These are phyloP conservation scores for Drosophila kokeensis DNA, from an alignment of 2,888 invertebrate species.

Conservation along the genomic window DNA sequence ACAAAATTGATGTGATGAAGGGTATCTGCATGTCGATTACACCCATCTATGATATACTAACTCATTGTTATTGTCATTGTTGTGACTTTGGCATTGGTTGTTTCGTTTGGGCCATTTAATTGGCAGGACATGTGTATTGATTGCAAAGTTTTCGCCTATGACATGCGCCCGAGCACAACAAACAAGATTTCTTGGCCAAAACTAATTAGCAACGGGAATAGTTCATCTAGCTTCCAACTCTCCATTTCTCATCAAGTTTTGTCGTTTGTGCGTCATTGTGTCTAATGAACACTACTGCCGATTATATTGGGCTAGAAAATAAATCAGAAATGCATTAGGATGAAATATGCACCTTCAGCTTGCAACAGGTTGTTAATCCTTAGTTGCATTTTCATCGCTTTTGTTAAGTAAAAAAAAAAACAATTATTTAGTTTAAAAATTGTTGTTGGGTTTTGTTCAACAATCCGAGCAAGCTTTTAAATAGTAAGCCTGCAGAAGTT, in stretches of 20 bases:
- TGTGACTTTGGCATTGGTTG: constrained; percentile 20
- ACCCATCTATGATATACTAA: no score
- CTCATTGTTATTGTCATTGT: background rate
- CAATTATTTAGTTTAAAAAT: constrained; percentile 51
- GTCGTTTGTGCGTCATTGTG: constrained; percentile 8
- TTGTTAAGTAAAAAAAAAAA: constrained; percentile 23
- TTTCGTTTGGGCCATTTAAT: constrained; percentile 54
- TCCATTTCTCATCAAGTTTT: background rate
- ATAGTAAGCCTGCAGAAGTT: constrained; percentile 51
- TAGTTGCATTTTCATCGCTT: constrained; percentile 16
- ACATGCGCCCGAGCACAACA: constrained; percentile 48
- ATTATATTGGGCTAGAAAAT: constrained; percentile 34
- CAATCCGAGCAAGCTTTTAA: constrained; percentile 26
- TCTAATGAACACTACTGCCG: constrained; percentile 20
- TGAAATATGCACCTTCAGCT: constrained; percentile 6
- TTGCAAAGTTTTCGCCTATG: constrained; percentile 61
- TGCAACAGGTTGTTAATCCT: constrained; percentile 9
- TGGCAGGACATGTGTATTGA: constrained; percentile 57
- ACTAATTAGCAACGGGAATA: constrained; percentile 70
- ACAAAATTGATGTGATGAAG: background rate
- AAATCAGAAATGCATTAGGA: constrained; percentile 1
- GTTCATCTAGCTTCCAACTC: constrained; percentile 40
- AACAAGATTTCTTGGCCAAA: constrained; percentile 70
- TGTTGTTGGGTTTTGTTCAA: constrained; percentile 4
- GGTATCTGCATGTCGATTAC: constrained; percentile 6